Percentiles rank a stretch among this genome's conserved stretches.
Conservation (phyloP, 2,113 vertebrate genomes). For the Sander vitreus region DNA sequence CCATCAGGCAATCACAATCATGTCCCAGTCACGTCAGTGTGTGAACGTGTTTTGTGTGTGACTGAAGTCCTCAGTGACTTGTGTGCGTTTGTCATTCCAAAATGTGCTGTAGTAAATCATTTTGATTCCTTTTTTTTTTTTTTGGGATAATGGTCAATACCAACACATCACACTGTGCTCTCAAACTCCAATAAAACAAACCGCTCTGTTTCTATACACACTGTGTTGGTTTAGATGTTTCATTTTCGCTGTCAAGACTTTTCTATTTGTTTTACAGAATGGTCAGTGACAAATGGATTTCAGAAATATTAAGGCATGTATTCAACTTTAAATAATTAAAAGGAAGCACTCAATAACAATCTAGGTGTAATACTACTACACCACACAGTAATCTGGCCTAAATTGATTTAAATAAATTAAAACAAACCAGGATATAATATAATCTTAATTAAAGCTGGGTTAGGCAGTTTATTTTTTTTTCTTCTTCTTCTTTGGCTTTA, state of each 20-base stretch:
- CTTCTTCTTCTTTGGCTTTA: too few relatives aligned
- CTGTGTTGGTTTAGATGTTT: slow-evolving; percentile 20
- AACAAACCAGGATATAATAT: slow-evolving; percentile 35
- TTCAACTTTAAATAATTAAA: slow-evolving; percentile 32
- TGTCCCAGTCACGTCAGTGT: slow-evolving; percentile 43
- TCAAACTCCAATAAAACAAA: slow-evolving; percentile 84
- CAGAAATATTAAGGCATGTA: slow-evolving; percentile 59
- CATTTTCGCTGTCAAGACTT: neutral
- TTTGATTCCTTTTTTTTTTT: slow-evolving; percentile 68
- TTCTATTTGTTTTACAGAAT: slow-evolving; percentile 50
- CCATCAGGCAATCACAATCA: slow-evolving; percentile 72
- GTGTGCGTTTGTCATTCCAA: slow-evolving; percentile 75
- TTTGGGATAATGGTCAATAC: slow-evolving; percentile 75
- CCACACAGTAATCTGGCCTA: neutral
- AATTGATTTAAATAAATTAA: slow-evolving; percentile 15
- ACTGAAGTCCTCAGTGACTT: slow-evolving; percentile 59
- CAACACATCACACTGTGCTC: slow-evolving; percentile 82
- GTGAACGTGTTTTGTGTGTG: slow-evolving; percentile 55
- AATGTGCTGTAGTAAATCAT: slow-evolving; percentile 76
- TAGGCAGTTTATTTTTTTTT: too few relatives aligned
- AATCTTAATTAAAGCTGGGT: neutral
- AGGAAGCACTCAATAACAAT: slow-evolving; percentile 8
- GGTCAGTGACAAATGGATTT: slow-evolving; percentile 37
- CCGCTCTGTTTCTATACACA: slow-evolving; percentile 79
- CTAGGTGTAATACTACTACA: neutral